Conservation (phyloP, 2,888 invertebrate species). For the Rhingia campestris region DNA sequence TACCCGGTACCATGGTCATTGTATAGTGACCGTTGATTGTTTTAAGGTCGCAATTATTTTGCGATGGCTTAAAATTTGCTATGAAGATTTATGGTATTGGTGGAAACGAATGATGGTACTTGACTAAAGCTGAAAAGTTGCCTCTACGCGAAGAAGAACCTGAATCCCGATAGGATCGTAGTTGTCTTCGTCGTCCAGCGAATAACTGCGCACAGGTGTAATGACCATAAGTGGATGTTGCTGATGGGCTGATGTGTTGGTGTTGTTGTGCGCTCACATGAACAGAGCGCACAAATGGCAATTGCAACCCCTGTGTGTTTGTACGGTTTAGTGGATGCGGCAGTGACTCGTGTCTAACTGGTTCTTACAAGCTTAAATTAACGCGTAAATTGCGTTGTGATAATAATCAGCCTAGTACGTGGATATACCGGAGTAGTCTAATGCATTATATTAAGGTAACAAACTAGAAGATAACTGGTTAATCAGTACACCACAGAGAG, state of each 20-base stretch:
- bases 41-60: constrained; percentile 74
- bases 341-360: constrained; percentile 77
- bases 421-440: constrained; percentile 36
- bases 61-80: constrained; percentile 70
- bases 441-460: constrained; percentile 60
- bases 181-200: constrained; percentile 27
- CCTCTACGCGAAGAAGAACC: constrained; percentile 44
- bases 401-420: constrained; percentile 78
- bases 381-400: constrained; percentile 82
- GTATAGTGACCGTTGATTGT: constrained; percentile 66
- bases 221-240: constrained; percentile 72
- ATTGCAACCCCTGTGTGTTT: constrained; percentile 61
- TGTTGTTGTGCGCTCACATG: constrained; percentile 21
- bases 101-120: constrained; percentile 64
- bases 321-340: constrained; percentile 41
- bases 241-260: constrained; percentile 40
- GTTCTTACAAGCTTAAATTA: constrained; percentile 75
- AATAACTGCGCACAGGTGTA: constrained; percentile 74
- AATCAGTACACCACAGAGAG: constrained; percentile 51
- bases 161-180: constrained; percentile 63
- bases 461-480: constrained; percentile 65
- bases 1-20: constrained; percentile 33
- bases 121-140: constrained; percentile 58
- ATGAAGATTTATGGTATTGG: constrained; percentile 72
- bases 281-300: constrained; percentile 32